A percentile compares a stretch with the other conserved stretches of the same genome.
Evolutionary conservation across 1,140 invertebrate species (phyloP).

Genomic region (Meloidogyne floridensis): DNA sequence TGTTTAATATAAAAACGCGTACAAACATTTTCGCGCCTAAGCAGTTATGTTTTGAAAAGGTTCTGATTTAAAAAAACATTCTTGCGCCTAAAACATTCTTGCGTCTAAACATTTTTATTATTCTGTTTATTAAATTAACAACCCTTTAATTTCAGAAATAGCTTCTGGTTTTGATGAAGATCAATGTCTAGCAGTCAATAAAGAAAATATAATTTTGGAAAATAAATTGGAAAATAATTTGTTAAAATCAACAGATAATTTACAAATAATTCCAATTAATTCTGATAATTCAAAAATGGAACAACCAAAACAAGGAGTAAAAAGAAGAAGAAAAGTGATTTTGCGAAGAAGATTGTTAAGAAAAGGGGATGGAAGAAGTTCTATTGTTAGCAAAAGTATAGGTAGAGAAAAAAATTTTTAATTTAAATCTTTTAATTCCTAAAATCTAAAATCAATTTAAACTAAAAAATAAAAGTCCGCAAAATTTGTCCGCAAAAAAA

Average conservation of each 20-base stretch:
- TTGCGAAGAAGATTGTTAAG: conserved; percentile 20
- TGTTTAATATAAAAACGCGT: background rate
- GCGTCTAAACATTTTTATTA: too few species aligned
- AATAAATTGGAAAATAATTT: background rate
- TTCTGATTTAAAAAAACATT: background rate
- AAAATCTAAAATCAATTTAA: too few species aligned
- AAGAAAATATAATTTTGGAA: background rate
- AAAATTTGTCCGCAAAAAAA: background rate
- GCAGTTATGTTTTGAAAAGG: background rate
- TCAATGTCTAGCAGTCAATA: conserved; percentile 1
- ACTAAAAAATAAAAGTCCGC: too few species aligned
- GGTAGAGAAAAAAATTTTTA: background rate
- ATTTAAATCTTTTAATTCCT: background rate
- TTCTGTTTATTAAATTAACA: background rate
- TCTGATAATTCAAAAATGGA: background rate
- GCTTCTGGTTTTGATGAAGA: background rate
- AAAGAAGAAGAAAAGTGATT: conserved; percentile 25
- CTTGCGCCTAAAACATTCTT: too few species aligned
- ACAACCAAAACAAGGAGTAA: background rate
- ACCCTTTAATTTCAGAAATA: background rate
- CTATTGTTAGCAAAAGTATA: conserved; percentile 11
- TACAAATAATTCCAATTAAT: background rate
- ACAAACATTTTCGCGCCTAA: too few species aligned
- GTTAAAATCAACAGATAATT: background rate
- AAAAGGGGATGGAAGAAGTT: background rate